Conservation (phyloP, 2,113 vertebrate genomes). For the Pteruthius melanotis region DNA sequence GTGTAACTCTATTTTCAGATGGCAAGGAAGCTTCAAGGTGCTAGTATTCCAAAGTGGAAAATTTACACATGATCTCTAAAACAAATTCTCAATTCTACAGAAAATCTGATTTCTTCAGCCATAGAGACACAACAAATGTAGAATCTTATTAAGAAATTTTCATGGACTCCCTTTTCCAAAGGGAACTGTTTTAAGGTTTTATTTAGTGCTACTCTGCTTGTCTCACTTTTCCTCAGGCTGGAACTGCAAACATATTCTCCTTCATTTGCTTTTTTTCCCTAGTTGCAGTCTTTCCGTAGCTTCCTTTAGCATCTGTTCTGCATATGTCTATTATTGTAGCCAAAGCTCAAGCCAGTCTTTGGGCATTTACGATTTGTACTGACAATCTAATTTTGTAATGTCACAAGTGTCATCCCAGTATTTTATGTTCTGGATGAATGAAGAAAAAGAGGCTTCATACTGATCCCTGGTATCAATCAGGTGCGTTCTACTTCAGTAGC, state of each 20-base stretch:
- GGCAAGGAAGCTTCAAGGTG: not conserved
- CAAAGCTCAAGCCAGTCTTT: not conserved
- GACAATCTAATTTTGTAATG: not conserved
- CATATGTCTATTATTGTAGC: not conserved
- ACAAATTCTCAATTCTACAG: not conserved
- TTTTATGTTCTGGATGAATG: not conserved
- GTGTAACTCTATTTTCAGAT: not conserved
- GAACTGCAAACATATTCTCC: not conserved
- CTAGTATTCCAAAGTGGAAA: not conserved
- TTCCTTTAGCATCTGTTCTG: not conserved
- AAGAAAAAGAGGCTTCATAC: not conserved
- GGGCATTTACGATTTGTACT: not conserved
- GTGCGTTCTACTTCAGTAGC: not conserved
- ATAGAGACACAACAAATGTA: not conserved
- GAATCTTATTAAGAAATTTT: conserved; percentile 12
- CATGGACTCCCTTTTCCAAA: not conserved
- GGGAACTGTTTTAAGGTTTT: not conserved
- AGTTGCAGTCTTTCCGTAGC: not conserved
- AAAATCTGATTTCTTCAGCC: not conserved
- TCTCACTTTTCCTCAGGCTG: not conserved
- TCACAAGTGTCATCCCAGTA: not conserved
- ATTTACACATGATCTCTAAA: not conserved
- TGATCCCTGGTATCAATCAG: not conserved
- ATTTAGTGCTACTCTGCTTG: not conserved
- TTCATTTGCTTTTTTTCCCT: not conserved